Conservation (phyloP, 2,888 invertebrate genomes). For the Lordiphosa andalusiaca region DNA sequence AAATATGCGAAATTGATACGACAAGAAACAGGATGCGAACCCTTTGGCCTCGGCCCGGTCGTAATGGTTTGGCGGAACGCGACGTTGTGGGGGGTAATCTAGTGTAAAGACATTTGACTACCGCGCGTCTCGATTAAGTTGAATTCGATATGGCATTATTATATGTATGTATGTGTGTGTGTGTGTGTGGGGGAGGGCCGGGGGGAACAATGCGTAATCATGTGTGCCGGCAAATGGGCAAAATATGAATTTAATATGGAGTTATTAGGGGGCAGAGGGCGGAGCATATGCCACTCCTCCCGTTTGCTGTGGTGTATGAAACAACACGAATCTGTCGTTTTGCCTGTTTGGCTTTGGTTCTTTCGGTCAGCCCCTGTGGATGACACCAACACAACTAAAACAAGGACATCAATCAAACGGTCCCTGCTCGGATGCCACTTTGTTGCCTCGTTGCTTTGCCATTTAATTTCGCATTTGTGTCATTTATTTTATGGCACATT, state of each 20-base stretch:
- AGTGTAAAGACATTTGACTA: conserved; percentile 53
- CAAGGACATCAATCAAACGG: conserved; percentile 46
- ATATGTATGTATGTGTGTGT: conserved; percentile 4
- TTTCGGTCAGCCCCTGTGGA: conserved; percentile 6
- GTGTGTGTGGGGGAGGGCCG: neutral
- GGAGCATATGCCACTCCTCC: neutral
- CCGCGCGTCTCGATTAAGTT: conserved; percentile 24
- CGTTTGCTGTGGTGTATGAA: neutral
- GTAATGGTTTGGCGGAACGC: neutral
- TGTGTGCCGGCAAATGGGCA: conserved; percentile 14
- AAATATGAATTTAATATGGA: conserved; percentile 35
- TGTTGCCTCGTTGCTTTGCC: conserved; percentile 4
- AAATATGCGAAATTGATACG: conserved; percentile 48
- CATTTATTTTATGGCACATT: conserved; percentile 28
- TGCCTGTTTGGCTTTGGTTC: conserved; percentile 8
- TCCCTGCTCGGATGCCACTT: conserved; percentile 15
- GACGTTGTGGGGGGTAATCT: conserved; percentile 44
- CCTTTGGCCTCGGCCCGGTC: conserved; percentile 10
- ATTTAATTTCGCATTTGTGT: conserved; percentile 38
- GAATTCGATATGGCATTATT: conserved; percentile 36
- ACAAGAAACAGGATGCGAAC: conserved; percentile 17
- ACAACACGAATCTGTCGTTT: conserved; percentile 3
- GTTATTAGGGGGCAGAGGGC: conserved; percentile 10
- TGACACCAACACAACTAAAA: conserved; percentile 13
- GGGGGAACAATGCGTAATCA: conserved; percentile 9